Evolutionary conservation across 2,797 vertebrate genomes (phyloP), one percentile per base, ranked within the genome.

Genomic region (Enteromius radiatus): DNA sequence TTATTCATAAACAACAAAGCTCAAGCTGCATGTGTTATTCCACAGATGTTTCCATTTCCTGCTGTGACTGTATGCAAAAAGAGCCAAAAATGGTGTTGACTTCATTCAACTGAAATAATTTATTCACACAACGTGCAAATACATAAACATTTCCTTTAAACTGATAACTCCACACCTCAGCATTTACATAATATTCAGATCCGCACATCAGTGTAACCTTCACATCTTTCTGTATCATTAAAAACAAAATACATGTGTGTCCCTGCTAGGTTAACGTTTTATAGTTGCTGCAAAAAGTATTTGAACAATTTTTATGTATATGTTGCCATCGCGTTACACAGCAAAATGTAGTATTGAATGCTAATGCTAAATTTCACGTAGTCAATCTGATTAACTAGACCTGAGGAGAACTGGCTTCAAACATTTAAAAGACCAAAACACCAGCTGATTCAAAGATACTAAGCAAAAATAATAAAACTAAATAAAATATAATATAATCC

Each of bases 161-260:
- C 76, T 79, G 88, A 89, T 78, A 85, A 88, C 86, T 59, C 10
- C 11, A 23, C 28, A 64, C 81, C 69, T 78, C 73, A 81, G 0
- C 64, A 63, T 85, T 81, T 88, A 87, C 83, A 77, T 63, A 14
- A 33, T 73, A 64, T n/a, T 65, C 76, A 78, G 69, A 70, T 80
- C 45, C 59, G 56, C 21, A 14, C 43, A 38, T 43, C 65, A 61
- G 15, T 14, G 23, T 28, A 45, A 69, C 23, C 26, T 69, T 61
- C 7, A 79, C 11, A n/a, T 31, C 36, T 41, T 43, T 43, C 33
- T 23, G 11, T 33, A 23, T 21, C 28, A 70, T 70, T 70, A 61
- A 79, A 56, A 80, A 17, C 21, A 56, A 12, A 68, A 8, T 52
- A 19, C 23, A 10, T 23, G 12, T 19, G 41, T 31, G 36, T 43